A percentile compares a stretch with the other conserved stretches of the same genome.
phyloP scores from a whole-genome alignment of 2,888 invertebrate species.

The Hydropsyche betteni region DNA sequence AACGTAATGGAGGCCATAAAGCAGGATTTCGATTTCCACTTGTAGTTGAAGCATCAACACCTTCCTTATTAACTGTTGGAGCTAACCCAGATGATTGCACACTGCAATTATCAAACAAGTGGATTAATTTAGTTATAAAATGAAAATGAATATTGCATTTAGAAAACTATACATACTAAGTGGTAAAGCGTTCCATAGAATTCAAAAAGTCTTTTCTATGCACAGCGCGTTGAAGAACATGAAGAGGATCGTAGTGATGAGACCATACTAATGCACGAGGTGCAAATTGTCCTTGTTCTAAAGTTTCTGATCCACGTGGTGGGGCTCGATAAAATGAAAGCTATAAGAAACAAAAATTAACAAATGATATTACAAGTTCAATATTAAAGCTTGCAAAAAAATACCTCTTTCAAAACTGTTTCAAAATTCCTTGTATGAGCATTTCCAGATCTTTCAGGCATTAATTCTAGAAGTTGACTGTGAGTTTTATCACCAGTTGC shows the following conservation, averaged over 20 bases:
- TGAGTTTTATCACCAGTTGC: conserved; percentile 96
- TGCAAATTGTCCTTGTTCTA: conserved; percentile 91
- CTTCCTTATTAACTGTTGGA: conserved; percentile 55
- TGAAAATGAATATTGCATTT: too few relatives aligned
- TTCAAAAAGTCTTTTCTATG: conserved; percentile 93
- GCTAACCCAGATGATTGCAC: conserved; percentile 54
- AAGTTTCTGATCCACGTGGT: conserved; percentile 72
- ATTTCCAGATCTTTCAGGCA: conserved; percentile 96
- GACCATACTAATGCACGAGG: conserved; percentile 91
- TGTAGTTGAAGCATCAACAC: conserved; percentile 40
- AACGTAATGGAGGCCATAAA: conserved; percentile 63
- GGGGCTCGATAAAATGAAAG: conserved; percentile 89
- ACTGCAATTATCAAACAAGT: conserved; percentile 36
- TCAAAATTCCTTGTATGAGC: conserved; percentile 90
- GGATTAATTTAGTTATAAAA: background rate
- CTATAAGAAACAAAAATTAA: conserved; percentile 57
- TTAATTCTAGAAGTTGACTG: conserved; percentile 91
- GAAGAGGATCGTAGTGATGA: conserved; percentile 91
- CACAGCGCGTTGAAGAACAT: conserved; percentile 89
- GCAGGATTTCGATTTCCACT: conserved; percentile 52
- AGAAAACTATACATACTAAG: conserved; percentile 73
- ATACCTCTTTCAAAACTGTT: conserved; percentile 79
- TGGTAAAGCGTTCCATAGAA: conserved; percentile 91
- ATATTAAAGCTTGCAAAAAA: conserved; percentile 44
- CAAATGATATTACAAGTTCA: conserved; percentile 14